Percentiles rank a stretch among this genome's conserved stretches.
Evolutionary conservation across 92 coral and sea anemone genomes (phyloP).

Genomic region (Diadumene lineata): DNA sequence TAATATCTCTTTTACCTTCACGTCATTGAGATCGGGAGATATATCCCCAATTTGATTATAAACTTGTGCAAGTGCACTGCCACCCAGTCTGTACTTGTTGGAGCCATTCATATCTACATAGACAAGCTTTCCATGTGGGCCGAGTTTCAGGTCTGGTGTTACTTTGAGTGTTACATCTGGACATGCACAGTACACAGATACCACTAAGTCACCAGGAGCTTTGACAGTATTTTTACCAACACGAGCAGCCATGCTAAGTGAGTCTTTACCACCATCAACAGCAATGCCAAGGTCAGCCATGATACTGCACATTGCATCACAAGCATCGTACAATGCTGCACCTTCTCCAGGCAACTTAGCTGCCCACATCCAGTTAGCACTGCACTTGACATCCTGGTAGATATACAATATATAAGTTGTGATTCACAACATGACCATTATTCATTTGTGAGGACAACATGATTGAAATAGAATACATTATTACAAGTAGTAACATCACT

Average conservation of each 20-base stretch:
- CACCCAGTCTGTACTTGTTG: slow-evolving; percentile 77
- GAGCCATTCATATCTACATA: slow-evolving; percentile 35
- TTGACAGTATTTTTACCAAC: slow-evolving; percentile 85
- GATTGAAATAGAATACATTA: no score
- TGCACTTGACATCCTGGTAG: slow-evolving; percentile 92
- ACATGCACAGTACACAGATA: slow-evolving; percentile 92
- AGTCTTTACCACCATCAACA: slow-evolving; percentile 96
- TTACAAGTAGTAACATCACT: no score
- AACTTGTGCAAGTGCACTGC: slow-evolving; percentile 96
- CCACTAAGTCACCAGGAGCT: slow-evolving; percentile 92
- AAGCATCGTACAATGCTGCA: slow-evolving; percentile 87
- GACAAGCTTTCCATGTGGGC: slow-evolving; percentile 30
- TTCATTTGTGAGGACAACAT: no score
- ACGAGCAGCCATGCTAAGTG: slow-evolving; percentile 98
- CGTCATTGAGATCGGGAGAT: slow-evolving; percentile 82
- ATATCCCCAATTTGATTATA: slow-evolving; percentile 81
- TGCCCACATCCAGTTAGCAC: slow-evolving; percentile 99
- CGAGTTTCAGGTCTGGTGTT: slow-evolving; percentile 89
- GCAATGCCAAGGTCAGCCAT: slow-evolving; percentile 92
- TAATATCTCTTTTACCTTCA: slow-evolving; percentile 77
- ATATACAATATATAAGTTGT: no score
- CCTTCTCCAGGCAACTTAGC: slow-evolving; percentile 97
- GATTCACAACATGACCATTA: no score
- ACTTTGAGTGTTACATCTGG: slow-evolving; percentile 89
- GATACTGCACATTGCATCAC: slow-evolving; percentile 88